Percentiles rank a stretch among this genome's conserved stretches.
Evolutionary conservation across 2,888 invertebrate species (phyloP).

Genomic region (Latrodectus elegans): DNA sequence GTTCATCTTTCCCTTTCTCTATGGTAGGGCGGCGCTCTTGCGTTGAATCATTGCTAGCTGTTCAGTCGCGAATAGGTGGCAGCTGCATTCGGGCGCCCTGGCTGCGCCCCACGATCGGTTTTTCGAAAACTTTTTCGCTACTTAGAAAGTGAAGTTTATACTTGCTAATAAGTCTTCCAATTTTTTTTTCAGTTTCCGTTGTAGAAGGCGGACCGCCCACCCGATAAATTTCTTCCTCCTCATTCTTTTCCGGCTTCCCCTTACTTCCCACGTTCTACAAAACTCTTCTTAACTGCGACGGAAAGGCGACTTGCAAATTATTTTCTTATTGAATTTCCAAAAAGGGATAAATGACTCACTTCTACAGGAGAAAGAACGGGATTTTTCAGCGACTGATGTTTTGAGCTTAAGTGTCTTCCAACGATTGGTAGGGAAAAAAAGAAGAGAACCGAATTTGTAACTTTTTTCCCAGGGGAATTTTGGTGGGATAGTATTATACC

Average conservation of each 20-base stretch:
- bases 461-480: not conserved
- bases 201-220: too few relatives aligned
- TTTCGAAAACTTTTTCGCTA: slow-evolving; percentile 25
- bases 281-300: not conserved
- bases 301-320: slow-evolving; percentile 7
- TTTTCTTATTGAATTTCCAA: slow-evolving; percentile 39
- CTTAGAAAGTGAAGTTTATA: slow-evolving; percentile 27
- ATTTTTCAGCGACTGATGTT: slow-evolving; percentile 18
- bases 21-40: slow-evolving; percentile 3
- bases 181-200: slow-evolving; percentile 1
- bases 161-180: slow-evolving; percentile 58
- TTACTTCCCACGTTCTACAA: not conserved
- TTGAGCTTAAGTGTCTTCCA: slow-evolving; percentile 49
- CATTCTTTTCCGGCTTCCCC: not conserved
- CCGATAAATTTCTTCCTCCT: too few relatives aligned
- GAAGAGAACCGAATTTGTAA: not conserved
- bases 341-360: slow-evolving; percentile 16
- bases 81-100: slow-evolving; percentile 45
- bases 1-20: not conserved
- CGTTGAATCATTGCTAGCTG: slow-evolving; percentile 20
- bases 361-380: not conserved
- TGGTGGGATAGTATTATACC: too few relatives aligned
- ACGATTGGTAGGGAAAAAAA: too few relatives aligned
- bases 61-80: slow-evolving; percentile 53
- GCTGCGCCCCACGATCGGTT: slow-evolving; percentile 44